Conservation (phyloP, 2,113 vertebrate species). For the Coregonus clupeaformis region DNA sequence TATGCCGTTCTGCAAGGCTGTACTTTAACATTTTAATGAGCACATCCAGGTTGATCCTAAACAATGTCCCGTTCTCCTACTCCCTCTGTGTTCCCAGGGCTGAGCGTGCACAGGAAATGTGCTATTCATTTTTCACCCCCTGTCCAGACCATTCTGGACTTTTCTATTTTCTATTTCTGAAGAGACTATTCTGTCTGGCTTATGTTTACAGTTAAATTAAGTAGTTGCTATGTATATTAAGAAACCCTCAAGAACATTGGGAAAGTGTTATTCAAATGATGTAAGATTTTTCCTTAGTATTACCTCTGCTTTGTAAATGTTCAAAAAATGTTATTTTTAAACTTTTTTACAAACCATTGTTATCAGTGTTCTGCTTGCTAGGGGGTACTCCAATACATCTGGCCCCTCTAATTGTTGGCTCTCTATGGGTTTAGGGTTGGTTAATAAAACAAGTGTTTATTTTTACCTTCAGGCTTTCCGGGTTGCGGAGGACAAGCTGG, state of each 20-base stretch:
- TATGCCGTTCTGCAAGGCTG: conserved; percentile 26
- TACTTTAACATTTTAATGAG: conserved; percentile 48
- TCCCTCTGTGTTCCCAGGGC: conserved; percentile 42
- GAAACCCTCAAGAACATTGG: neutral
- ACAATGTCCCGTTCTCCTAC: conserved; percentile 54
- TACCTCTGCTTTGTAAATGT: neutral
- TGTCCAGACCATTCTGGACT: conserved; percentile 31
- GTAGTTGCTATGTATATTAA: neutral
- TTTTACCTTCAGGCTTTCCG: conserved; percentile 81
- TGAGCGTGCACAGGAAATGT: conserved; percentile 60
- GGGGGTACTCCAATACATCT: neutral
- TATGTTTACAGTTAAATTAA: conserved; percentile 48
- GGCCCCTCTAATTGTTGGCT: neutral
- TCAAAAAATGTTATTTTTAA: too few relatives aligned
- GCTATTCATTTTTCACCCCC: conserved; percentile 51
- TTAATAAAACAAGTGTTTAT: neutral
- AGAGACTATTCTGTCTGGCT: conserved; percentile 40
- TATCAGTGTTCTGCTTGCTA: neutral
- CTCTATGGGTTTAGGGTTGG: neutral
- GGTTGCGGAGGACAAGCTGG: conserved; percentile 88
- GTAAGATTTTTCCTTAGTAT: too few relatives aligned
- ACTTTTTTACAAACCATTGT: too few relatives aligned
- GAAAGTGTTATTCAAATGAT: neutral
- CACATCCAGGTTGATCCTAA: conserved; percentile 47
- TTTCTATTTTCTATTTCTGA: conserved; percentile 50